Percentiles rank a stretch among this genome's conserved stretches.
phyloP scores from a whole-genome alignment of 2,888 invertebrate species.

The Falcaria lacertinaria region DNA sequence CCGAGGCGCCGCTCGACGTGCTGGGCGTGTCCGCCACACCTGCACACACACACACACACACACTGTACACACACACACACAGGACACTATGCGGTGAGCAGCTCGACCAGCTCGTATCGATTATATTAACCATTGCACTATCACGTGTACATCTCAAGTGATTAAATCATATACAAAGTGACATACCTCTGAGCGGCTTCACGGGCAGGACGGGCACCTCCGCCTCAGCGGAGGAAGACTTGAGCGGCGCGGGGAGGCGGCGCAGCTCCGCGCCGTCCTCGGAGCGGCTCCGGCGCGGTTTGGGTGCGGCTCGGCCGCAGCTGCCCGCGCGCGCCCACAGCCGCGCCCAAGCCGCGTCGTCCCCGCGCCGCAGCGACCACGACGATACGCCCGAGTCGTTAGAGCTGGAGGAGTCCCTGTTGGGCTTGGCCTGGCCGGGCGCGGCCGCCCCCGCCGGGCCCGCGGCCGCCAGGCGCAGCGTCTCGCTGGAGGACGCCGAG shows the following conservation, averaged over 20 bases:
- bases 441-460: slow-evolving; percentile 84
- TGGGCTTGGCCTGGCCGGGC: too few species aligned
- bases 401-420: slow-evolving; percentile 89
- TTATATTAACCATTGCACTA: too few species aligned
- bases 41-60: slow-evolving; percentile 14
- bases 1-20: slow-evolving; percentile 91
- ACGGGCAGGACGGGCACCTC: slow-evolving; percentile 85
- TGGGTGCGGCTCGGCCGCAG: slow-evolving; percentile 78
- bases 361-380: slow-evolving; percentile 78
- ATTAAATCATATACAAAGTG: not conserved
- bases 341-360: slow-evolving; percentile 77
- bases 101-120: too few species aligned
- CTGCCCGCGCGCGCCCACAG: slow-evolving; percentile 78
- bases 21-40: slow-evolving; percentile 83
- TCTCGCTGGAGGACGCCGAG: slow-evolving; percentile 72
- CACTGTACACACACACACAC: not conserved
- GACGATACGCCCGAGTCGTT: slow-evolving; percentile 90
- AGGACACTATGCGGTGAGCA: too few species aligned
- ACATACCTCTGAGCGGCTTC: slow-evolving; percentile 71
- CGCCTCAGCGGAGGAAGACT: slow-evolving; percentile 87
- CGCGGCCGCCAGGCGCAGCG: slow-evolving; percentile 64
- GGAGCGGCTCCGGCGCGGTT: slow-evolving; percentile 84
- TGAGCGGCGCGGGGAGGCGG: slow-evolving; percentile 78
- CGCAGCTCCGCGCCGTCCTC: slow-evolving; percentile 82
- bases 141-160: too few species aligned